Evolutionary conservation across 2,888 invertebrate genomes (phyloP).

Genomic region (Orthosia gracilis): DNA sequence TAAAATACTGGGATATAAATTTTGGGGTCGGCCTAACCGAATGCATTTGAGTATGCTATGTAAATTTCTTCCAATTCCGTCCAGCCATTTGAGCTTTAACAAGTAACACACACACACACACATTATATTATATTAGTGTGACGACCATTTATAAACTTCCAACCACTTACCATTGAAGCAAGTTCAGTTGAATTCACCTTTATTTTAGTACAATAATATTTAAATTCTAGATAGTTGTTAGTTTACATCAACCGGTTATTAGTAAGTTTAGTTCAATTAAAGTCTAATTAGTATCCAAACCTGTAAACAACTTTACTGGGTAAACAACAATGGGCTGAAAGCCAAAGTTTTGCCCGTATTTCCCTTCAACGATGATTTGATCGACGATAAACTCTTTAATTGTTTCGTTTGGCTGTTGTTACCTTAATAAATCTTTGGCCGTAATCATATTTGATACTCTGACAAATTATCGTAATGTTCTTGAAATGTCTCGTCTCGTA

Average conservation of each 20-base stretch:
- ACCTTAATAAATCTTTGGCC: not conserved
- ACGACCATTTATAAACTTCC: not conserved
- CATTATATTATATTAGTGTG: no score
- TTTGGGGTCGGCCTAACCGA: no score
- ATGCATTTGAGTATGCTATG: no score
- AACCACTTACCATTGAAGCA: no score
- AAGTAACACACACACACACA: no score
- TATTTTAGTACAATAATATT: no score
- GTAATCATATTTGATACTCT: not conserved
- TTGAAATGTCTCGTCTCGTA: not conserved
- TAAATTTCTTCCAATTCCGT: no score
- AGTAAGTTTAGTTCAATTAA: constrained; percentile 17
- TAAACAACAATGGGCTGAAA: constrained; percentile 14
- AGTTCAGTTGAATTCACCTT: not conserved
- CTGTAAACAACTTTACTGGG: constrained; percentile 1
- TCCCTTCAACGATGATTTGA: constrained; percentile 11
- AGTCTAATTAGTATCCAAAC: constrained; percentile 21
- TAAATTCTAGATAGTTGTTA: not conserved
- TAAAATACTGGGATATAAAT: no score
- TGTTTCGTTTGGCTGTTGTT: constrained; percentile 20
- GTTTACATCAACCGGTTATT: not conserved
- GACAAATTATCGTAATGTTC: not conserved
- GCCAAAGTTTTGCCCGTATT: constrained; percentile 38
- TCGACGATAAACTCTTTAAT: constrained; percentile 12
- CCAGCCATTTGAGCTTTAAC: no score